phyloP scores from a whole-genome alignment of 2,113 vertebrate species.

The Amazona guildingii region DNA sequence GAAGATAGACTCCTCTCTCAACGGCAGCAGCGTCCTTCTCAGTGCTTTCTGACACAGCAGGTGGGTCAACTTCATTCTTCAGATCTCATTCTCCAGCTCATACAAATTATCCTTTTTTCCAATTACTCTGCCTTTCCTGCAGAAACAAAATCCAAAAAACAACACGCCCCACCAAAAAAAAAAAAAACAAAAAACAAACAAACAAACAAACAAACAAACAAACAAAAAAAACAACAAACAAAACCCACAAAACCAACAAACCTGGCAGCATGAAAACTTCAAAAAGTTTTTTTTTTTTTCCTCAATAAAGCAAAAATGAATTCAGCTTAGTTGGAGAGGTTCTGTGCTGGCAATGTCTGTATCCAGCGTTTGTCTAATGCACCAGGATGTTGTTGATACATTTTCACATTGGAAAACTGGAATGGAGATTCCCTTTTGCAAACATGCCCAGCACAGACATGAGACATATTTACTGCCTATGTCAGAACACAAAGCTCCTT shows the following conservation, averaged over 20 bases:
- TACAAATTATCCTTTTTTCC: neutral
- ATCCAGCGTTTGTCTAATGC: fast-evolving
- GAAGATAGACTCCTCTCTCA: neutral
- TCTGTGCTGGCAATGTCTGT: neutral
- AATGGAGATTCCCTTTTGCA: neutral
- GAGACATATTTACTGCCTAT: neutral
- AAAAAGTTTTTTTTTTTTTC: neutral
- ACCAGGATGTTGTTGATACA: neutral
- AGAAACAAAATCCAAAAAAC: neutral
- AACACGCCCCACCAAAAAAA: no score
- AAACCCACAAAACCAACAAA: no score
- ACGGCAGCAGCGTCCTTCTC: neutral
- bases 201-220: no score
- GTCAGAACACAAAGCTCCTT: neutral
- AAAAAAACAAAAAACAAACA: no score
- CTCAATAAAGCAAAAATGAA: neutral
- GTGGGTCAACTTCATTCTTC: neutral
- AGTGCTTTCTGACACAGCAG: neutral
- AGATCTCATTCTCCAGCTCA: neutral
- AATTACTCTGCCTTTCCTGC: neutral
- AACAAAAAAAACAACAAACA: no score
- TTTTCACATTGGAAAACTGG: neutral
- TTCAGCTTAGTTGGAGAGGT: neutral
- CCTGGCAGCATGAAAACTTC: neutral
- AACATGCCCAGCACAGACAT: neutral